Conservation (phyloP, 1,140 invertebrate genomes). For the Drosophila teissieri region DNA sequence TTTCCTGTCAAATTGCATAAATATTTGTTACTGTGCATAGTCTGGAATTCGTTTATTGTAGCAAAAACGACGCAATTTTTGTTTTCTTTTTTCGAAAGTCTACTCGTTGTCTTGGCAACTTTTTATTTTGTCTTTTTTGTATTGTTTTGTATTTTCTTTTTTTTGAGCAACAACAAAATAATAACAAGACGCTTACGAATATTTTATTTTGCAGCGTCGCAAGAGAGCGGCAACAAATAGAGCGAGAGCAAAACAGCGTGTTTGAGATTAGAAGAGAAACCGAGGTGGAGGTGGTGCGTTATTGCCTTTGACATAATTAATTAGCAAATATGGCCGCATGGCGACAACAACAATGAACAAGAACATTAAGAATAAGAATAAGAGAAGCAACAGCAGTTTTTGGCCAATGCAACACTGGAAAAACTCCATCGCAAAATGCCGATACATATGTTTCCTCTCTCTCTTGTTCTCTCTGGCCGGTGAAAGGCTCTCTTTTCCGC, state of each 20-base stretch:
- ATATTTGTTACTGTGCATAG: constrained; percentile 5
- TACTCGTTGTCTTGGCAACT: constrained; percentile 74
- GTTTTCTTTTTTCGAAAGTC: constrained; percentile 57
- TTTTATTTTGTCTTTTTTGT: constrained; percentile 39
- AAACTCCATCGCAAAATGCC: constrained; percentile 46
- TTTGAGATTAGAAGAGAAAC: constrained; percentile 22
- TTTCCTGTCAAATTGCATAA: too few species aligned
- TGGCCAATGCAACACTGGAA: constrained; percentile 31
- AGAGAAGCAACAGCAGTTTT: constrained; percentile 23
- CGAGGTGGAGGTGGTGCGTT: constrained; percentile 6
- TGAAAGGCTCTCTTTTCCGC: constrained; percentile 7
- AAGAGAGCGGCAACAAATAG: constrained; percentile 26
- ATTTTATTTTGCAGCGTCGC: constrained; percentile 45
- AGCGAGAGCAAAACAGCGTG: constrained; percentile 27
- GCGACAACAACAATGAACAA: constrained; percentile 31
- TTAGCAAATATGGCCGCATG: constrained; percentile 54
- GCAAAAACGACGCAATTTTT: constrained; percentile 71
- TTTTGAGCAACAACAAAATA: constrained; percentile 48
- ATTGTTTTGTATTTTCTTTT: constrained; percentile 6
- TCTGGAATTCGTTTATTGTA: constrained; percentile 14
- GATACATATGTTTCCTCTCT: constrained; percentile 31
- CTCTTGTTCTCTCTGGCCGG: background rate
- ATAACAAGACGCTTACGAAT: constrained; percentile 42
- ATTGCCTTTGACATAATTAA: constrained; percentile 61
- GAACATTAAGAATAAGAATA: background rate